These are phyloP conservation scores for Hiodon tergisus DNA, from an alignment of 2,113 vertebrate species.

Conservation along the genomic window DNA sequence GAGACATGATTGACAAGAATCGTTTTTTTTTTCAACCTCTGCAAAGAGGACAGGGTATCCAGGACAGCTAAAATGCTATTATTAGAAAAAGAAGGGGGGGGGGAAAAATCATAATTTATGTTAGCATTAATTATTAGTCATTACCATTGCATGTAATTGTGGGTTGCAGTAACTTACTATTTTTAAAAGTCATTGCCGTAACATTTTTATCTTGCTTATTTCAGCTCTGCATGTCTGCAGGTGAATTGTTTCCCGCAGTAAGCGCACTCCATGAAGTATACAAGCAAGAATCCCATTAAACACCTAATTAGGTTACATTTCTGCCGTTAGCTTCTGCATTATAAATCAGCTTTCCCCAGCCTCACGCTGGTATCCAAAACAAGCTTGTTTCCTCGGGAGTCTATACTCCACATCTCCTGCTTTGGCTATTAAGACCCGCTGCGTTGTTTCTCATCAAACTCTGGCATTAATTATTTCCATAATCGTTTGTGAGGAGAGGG, in stretches of 20 bases:
- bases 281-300: constrained; percentile 35
- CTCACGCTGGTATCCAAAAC: neutral
- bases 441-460: neutral
- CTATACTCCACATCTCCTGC: neutral
- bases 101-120: too few species aligned
- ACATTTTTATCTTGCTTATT: neutral
- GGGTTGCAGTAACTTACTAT: neutral
- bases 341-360: constrained; percentile 37
- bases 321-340: constrained; percentile 31
- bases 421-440: neutral
- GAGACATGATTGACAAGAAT: too few species aligned
- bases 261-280: constrained; percentile 9
- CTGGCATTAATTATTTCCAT: neutral
- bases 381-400: neutral
- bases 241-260: neutral
- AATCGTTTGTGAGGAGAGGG: neutral
- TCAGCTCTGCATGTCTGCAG: neutral
- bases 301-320: constrained; percentile 53
- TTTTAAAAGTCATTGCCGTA: neutral
- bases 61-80: too few species aligned
- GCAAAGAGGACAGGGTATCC: too few species aligned
- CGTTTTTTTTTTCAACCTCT: too few species aligned
- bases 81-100: too few species aligned
- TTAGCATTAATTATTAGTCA: too few species aligned
- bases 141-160: too few species aligned